These are phyloP conservation scores for Abscondita cerata DNA, from an alignment of 2,888 invertebrate species.

Conservation along the genomic window DNA sequence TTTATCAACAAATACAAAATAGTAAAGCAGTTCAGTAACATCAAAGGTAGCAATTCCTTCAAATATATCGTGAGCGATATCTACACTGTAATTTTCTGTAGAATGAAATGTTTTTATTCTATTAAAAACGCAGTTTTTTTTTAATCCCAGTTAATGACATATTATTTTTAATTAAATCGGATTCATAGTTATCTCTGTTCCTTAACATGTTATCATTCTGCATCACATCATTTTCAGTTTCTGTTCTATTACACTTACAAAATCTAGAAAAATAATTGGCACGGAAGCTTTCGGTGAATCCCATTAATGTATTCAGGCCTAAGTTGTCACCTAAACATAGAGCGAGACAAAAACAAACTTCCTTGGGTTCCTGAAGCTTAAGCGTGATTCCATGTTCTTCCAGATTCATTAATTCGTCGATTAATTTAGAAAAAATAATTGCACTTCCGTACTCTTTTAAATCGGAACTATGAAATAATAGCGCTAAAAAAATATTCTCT, in stretches of 20 bases:
- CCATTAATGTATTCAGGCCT: constrained; percentile 36
- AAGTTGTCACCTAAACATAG: constrained; percentile 38
- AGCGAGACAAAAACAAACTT: constrained; percentile 30
- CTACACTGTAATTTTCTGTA: constrained; percentile 31
- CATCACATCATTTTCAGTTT: constrained; percentile 13
- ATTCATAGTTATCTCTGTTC: not conserved
- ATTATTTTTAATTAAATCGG: constrained; percentile 10
- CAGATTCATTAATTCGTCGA: constrained; percentile 5
- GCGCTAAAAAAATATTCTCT: constrained; percentile 14
- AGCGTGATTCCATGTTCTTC: constrained; percentile 8
- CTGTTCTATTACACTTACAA: constrained; percentile 16
- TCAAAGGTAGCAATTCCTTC: constrained; percentile 34
- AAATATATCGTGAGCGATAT: constrained; percentile 39
- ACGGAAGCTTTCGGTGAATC: constrained; percentile 35
- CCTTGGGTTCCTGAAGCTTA: not conserved
- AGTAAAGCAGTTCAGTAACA: constrained; percentile 25
- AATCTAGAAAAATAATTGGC: constrained; percentile 33
- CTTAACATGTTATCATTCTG: constrained; percentile 1
- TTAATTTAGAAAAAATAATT: constrained; percentile 9
- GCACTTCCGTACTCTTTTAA: constrained; percentile 9
- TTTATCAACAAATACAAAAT: constrained; percentile 21
- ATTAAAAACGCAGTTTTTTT: constrained; percentile 29
- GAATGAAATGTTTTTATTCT: constrained; percentile 29
- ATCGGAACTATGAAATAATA: constrained; percentile 1
- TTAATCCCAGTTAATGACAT: constrained; percentile 29